Base-by-base conservation (phyloP, 2,797 vertebrate genomes). In the Loris lydekkerianus region DNA sequence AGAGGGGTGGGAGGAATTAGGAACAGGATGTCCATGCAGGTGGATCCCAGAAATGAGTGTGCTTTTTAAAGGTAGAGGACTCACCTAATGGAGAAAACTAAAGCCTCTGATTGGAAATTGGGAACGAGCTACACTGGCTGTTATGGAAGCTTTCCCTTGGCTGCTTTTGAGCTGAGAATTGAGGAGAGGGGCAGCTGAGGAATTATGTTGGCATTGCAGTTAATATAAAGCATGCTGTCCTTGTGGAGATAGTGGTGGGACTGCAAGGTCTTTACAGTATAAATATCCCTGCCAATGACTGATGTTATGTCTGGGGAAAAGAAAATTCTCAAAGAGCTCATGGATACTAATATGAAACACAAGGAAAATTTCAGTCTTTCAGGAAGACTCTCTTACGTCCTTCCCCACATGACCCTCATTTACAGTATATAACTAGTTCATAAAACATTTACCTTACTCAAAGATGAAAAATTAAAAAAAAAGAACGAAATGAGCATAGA, bases 161-260 rank as follows among this genome's bases (percentile, higher is more conserved):
- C 15, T 93, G 2, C 67, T 91, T 91, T 93, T 93, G 11, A 43
- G 60, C 23, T 92, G 61, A 91, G 65, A 56, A n/a, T 25, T 60
- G 23, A 70, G 21, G 29, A 83, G 21, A 3, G 18, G 29, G 10
- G 10, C 27, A 27, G 75, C 49, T 25, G 73, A 94, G 58, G 34
- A 89, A 65, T 58, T 46, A 11, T 14, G 10, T 72, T 76, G 78
- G 11, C 31, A 65, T 85, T 25, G 43, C 3, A 53, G 10, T 72
- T 60, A 88, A 1, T 10, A 70, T 2, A 70, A 73, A 81, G n/a
- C 23, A 46, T 13, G 18, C 21, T 40, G 13, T 81, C 11, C 40
- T 85, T 76, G 40, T 73, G 40, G 8, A 73, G 61, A 40, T 31
- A 3, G 7, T 23, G n/a, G 15, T 65, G 31, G 69, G 13, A 49